phyloP scores from a whole-genome alignment of 2,113 vertebrate species.

The Prionailurus viverrinus region DNA sequence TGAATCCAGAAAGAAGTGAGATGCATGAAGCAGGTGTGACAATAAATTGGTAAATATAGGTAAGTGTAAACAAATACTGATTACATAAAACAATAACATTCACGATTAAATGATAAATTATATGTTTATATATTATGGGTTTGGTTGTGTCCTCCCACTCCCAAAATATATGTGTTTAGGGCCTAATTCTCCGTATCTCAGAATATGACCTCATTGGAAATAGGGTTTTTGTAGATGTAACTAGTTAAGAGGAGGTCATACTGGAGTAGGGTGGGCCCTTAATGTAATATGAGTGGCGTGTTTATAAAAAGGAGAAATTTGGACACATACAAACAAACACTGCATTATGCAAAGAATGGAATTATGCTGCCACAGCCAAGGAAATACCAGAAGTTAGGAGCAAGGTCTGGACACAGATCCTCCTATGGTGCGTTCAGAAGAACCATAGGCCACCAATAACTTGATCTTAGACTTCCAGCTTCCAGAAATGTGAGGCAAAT shows the following conservation, averaged over 20 bases:
- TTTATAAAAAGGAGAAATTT: not conserved
- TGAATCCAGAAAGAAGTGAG: not conserved
- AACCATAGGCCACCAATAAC: not conserved
- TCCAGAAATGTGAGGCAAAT: not conserved
- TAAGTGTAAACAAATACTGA: not conserved
- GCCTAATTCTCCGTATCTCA: not conserved
- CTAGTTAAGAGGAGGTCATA: not conserved
- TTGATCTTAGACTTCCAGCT: not conserved
- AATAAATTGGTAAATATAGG: not conserved
- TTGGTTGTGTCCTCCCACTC: not conserved
- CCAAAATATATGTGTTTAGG: not conserved
- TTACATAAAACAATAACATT: not conserved
- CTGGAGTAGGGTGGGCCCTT: not conserved
- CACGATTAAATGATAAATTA: not conserved
- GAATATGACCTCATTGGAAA: not conserved
- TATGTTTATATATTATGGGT: not conserved
- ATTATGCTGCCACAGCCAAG: not conserved
- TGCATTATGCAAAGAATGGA: not conserved
- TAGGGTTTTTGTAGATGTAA: not conserved
- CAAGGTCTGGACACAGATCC: not conserved
- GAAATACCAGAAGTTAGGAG: not conserved
- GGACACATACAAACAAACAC: not conserved
- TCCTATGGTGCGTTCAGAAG: not conserved
- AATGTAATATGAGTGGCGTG: not conserved
- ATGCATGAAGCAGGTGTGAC: not conserved